Conservation (phyloP, 2,797 vertebrate genomes). For the Catamblyrhynchus diadema region DNA sequence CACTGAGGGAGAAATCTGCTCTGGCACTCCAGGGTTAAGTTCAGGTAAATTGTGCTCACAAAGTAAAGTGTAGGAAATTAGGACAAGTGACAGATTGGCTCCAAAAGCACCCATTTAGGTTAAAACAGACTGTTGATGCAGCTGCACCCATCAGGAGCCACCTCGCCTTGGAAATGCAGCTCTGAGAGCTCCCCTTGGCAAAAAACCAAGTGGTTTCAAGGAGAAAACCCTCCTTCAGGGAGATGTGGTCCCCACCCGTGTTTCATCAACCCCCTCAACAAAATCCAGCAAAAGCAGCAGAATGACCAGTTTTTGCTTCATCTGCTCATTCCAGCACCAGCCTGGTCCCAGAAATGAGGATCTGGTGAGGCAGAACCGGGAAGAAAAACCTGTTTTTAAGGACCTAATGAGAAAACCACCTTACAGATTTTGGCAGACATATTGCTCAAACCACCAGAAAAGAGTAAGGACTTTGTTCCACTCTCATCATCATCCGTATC, state of each 20-base stretch:
- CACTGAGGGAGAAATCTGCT: neutral
- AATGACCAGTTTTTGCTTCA: neutral
- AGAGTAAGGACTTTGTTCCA: conserved; percentile 14
- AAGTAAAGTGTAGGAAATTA: neutral
- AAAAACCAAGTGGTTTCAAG: neutral
- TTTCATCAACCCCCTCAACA: neutral
- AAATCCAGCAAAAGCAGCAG: neutral
- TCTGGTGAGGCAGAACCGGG: neutral
- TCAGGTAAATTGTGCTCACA: neutral
- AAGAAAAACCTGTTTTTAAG: neutral
- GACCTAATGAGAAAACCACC: conserved; percentile 30
- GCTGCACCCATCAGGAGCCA: neutral
- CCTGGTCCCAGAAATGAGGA: neutral
- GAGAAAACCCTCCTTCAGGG: neutral
- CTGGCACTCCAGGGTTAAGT: neutral
- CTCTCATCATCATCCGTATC: neutral
- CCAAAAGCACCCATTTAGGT: neutral
- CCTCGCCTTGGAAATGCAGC: neutral
- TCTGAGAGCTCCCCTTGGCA: neutral
- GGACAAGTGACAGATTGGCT: neutral
- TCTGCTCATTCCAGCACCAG: neutral
- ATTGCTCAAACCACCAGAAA: neutral
- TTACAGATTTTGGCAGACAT: neutral
- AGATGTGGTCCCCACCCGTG: neutral
- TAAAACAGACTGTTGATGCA: neutral